phyloP scores from a whole-genome alignment of 2,888 invertebrate genomes.

The Anoplius nigerrimus region DNA sequence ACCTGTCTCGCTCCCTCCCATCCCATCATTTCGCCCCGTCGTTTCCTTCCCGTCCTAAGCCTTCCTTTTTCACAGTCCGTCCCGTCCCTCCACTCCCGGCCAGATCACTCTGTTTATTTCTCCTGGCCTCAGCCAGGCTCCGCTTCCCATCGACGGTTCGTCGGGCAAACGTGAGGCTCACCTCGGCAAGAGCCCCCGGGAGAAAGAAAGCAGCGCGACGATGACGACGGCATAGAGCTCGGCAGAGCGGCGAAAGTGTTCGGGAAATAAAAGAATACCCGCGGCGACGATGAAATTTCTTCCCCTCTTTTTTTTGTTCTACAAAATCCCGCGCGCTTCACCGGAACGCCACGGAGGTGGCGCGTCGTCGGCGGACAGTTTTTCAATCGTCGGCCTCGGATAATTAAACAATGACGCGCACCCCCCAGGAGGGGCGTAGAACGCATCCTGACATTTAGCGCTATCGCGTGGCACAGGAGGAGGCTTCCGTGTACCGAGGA shows the following conservation, averaged over 20 bases:
- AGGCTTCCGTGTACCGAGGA: too few relatives aligned
- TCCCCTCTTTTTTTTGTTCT: too few relatives aligned
- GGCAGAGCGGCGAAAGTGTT: neutral
- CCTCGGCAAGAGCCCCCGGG: neutral
- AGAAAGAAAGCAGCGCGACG: neutral
- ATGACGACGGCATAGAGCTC: neutral
- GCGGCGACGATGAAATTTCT: too few relatives aligned
- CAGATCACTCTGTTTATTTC: conserved; percentile 9
- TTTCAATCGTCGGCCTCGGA: too few relatives aligned
- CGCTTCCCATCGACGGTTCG: conserved; percentile 5
- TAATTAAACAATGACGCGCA: too few relatives aligned
- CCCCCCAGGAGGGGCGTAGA: neutral
- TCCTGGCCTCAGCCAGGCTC: neutral
- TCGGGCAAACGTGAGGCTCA: neutral
- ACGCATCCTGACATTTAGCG: neutral
- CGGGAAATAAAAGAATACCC: too few relatives aligned
- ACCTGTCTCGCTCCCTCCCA: neutral
- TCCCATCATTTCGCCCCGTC: neutral
- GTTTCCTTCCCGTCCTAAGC: neutral
- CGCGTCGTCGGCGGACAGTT: too few relatives aligned
- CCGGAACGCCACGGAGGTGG: too few relatives aligned
- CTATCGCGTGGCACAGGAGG: too few relatives aligned
- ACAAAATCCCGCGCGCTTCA: too few relatives aligned
- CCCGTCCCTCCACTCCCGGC: neutral
- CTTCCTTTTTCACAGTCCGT: neutral